Base-by-base conservation (phyloP, 30 jellyfish, hydroid and myxozoan species). In the Aurelia coerulea region DNA sequence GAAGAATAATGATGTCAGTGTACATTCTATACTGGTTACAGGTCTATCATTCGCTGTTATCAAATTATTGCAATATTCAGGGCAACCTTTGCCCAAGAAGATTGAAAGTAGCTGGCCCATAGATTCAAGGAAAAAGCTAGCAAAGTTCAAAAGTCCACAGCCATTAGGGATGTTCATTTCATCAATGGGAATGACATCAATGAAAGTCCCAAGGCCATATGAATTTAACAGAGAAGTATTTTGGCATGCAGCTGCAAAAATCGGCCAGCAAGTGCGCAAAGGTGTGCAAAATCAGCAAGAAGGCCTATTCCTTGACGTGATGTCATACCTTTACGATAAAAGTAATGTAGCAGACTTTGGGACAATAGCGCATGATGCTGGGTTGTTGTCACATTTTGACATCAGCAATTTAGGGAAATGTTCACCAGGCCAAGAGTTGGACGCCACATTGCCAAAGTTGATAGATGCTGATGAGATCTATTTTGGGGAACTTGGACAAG, bases 361-460 rank as follows among this genome's bases (percentile, higher is more conserved):
- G 18, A 34, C 70, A 39, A 2, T 81, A 42, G 51, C 50, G 18
- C 10, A 66, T 53, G 84, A 68, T 49, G 14, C 72, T 32, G 91
- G 84, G 31, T 16, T 81, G 14, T 2, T 51, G 10, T n/a, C 37
- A 3, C 73, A 79, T 65, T 79, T 79, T 65, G 81, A 37, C 8
- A 41, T 79, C 58, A 79, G 90, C 81, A 79, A 79, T 49, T 52
- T 79, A 49, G 81, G 81, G n/a, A 79, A 79, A 31, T 79, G 90
- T 49, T 50, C 81, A n/a, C 75, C 90, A 19, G 82, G 90, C 17
- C 63, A 82, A 39, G 75, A 79, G 32, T 17, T 79, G 63, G 81
- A 64, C 12, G 54, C 49, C 16, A 79, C 49, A 12, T 14, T 65
- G 34, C 81, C 80, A 79, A 79, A 79, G 62, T 31, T 18, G 19